A percentile compares a stretch with the other conserved stretches of the same genome.
Evolutionary conservation across 1,140 invertebrate genomes (phyloP).

Genomic region (Copidosoma floridanum): DNA sequence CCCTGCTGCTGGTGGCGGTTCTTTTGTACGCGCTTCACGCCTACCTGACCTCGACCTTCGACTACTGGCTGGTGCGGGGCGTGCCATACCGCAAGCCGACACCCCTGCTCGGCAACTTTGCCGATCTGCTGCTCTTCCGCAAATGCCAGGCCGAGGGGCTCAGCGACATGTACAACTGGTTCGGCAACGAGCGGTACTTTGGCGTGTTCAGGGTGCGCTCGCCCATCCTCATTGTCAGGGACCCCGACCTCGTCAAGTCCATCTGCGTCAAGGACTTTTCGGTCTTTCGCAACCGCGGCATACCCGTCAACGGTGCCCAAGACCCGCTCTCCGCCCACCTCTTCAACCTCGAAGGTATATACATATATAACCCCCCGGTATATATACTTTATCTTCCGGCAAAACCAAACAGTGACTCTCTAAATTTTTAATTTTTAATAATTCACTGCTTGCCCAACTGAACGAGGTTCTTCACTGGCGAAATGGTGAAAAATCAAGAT

Average conservation of each 20-base stretch:
- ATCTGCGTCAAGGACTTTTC: slow-evolving; percentile 58
- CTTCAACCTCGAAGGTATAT: slow-evolving; percentile 53
- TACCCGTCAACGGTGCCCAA: slow-evolving; percentile 39
- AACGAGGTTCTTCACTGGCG: too few relatives aligned
- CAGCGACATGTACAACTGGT: slow-evolving; percentile 50
- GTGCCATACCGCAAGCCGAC: slow-evolving; percentile 51
- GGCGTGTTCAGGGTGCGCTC: slow-evolving; percentile 54
- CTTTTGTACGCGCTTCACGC: slow-evolving; percentile 31
- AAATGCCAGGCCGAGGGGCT: slow-evolving; percentile 43
- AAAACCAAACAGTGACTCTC: too few relatives aligned
- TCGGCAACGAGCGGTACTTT: slow-evolving; percentile 45
- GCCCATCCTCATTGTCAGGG: slow-evolving; percentile 54
- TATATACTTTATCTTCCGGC: too few relatives aligned
- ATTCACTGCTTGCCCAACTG: too few relatives aligned
- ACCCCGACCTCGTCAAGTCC: slow-evolving; percentile 56
- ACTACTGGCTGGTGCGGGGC: slow-evolving; percentile 52
- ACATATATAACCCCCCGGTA: too few relatives aligned
- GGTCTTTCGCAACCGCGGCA: slow-evolving; percentile 54
- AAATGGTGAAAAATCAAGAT: too few relatives aligned
- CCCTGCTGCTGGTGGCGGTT: neutral
- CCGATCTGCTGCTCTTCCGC: slow-evolving; percentile 37
- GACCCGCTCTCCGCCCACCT: slow-evolving; percentile 47
- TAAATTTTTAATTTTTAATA: too few relatives aligned
- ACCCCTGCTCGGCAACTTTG: slow-evolving; percentile 53
- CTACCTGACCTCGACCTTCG: slow-evolving; percentile 50